Conservation (phyloP, 2,888 invertebrate genomes). For the Rhopalosiphum nymphaeae region DNA sequence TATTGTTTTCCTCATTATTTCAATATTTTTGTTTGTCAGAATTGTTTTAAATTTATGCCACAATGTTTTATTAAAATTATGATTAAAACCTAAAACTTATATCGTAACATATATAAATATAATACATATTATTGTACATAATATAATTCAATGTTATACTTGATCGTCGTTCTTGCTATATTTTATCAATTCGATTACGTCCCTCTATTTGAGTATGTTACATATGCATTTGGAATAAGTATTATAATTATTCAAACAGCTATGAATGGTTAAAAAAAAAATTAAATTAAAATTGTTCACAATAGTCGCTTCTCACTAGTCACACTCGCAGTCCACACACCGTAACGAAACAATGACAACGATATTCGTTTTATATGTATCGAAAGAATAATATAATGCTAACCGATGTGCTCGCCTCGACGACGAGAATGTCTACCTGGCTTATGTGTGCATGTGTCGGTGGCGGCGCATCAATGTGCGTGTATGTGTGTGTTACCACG, state of each 20-base stretch:
- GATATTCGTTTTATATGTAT: constrained; percentile 7
- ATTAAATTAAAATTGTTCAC: neutral
- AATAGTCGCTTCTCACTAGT: constrained; percentile 1
- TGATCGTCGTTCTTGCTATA: neutral
- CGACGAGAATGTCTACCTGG: constrained; percentile 4
- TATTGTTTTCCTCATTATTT: too few species aligned
- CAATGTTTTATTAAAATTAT: too few species aligned
- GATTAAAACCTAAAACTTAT: too few species aligned
- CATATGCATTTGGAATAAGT: neutral
- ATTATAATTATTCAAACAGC: neutral
- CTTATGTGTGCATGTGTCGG: neutral
- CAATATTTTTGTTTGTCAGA: too few species aligned
- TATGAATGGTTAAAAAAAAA: neutral
- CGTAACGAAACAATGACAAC: constrained; percentile 12
- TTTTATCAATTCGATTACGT: neutral
- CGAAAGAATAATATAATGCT: constrained; percentile 24
- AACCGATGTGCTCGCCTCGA: neutral
- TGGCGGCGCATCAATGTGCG: neutral
- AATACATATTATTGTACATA: neutral
- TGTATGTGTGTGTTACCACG: neutral
- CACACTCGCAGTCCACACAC: neutral
- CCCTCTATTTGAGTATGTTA: neutral
- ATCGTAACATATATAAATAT: neutral
- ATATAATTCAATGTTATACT: neutral
- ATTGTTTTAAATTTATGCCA: too few species aligned